phyloP scores from a whole-genome alignment of 2,113 vertebrate species.

The Tympanuchus pallidicinctus region DNA sequence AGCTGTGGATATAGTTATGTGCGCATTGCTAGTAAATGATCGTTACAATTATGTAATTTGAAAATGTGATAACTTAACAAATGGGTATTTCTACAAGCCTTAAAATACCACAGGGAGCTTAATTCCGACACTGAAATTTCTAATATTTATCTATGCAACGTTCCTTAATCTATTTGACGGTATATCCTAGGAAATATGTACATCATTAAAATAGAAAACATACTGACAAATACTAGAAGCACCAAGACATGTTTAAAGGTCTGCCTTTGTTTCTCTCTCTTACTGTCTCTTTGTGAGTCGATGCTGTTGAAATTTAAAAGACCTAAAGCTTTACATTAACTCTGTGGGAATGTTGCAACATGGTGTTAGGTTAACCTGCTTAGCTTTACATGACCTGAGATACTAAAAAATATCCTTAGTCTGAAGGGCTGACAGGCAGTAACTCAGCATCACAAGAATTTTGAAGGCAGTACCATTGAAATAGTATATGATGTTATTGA shows the following conservation, averaged over 20 bases:
- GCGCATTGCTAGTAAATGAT: neutral
- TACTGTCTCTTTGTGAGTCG: neutral
- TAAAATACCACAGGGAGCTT: neutral
- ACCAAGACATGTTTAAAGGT: neutral
- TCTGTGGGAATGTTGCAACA: neutral
- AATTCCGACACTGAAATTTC: neutral
- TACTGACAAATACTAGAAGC: neutral
- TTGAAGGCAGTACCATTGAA: conserved; percentile 6
- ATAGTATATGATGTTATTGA: neutral
- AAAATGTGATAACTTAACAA: neutral
- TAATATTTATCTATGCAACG: neutral
- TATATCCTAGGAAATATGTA: accelerated
- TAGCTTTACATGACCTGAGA: conserved; percentile 46
- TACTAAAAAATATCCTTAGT: conserved; percentile 43
- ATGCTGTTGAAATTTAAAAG: neutral
- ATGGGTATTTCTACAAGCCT: neutral
- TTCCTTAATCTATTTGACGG: neutral
- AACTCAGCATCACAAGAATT: conserved; percentile 35
- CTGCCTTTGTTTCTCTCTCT: neutral
- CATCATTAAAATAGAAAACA: neutral
- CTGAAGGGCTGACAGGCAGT: neutral
- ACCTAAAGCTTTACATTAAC: neutral
- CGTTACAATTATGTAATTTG: neutral
- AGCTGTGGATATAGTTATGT: neutral
- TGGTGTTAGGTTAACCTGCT: conserved; percentile 50